Evolutionary conservation across 2,888 invertebrate species (phyloP), one percentile per base, ranked within the genome.

Genomic region (Leucoptera coffeella): DNA sequence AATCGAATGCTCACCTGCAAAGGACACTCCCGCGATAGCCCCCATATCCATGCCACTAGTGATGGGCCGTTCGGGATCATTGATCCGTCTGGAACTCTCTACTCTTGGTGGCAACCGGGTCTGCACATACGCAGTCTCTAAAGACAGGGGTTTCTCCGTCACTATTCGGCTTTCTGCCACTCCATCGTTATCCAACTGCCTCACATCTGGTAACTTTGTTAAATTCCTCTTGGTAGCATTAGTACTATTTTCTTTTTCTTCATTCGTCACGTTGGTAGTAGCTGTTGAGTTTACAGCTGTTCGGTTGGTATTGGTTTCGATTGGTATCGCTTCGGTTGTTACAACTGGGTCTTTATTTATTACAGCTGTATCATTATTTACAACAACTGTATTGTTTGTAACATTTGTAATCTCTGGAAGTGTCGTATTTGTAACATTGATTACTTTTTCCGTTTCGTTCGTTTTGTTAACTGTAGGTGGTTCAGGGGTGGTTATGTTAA

Each of bases 21-120:
- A 74, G 15, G 80, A 79, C 36, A 83, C 82, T 9, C 82, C 82
- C 12, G 82, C 79, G 34, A 84, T 82, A 22, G 73, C 73, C 5
- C 77, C 76, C 15, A 74, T 74, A 38, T 77, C 77, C 56, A 78
- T 59, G 0, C 61, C 60, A 1, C 50, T 49, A 1, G 46, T 50
- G 2, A 41, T 41, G 1, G 26, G 14, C 9, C 47, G 51, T 17
- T 9, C 9, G 6, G 6, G 17, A 13, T 64, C 62, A 32, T 58
- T 57, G 15, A 62, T 44, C 14, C 60, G 44, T 42, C 60, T 52
- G 30, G 60, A 64, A 30, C 59, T 56, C 34, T 67, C 67, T 36
- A 65, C 44, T 29, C 56, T 61, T 15, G 58, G 55, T 17, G 65
- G 65, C 33, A 65, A 55, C 25, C 61, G 41, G 1, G 67, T 65